phyloP scores from a whole-genome alignment of 2,113 vertebrate genomes.

The Elanus axillaris region DNA sequence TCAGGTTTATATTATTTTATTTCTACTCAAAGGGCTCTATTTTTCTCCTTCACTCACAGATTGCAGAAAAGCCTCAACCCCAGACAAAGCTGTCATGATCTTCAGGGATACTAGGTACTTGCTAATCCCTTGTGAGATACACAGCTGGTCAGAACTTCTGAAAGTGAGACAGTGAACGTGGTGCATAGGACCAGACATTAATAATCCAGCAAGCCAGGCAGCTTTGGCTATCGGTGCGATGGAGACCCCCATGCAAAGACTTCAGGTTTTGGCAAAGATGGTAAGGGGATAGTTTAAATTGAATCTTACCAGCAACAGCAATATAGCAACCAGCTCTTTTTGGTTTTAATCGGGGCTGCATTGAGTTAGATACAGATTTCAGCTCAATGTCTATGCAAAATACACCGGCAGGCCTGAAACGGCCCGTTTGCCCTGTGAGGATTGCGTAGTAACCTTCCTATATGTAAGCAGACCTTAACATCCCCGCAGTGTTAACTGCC shows the following conservation, averaged over 20 bases:
- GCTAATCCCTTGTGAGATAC: neutral
- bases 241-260: neutral
- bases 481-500: slow-evolving; percentile 54
- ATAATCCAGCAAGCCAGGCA: neutral
- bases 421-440: neutral
- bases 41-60: neutral
- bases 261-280: neutral
- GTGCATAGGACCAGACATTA: neutral
- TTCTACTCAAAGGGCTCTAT: neutral
- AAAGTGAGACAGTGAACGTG: neutral
- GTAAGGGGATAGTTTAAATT: neutral
- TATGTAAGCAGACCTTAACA: slow-evolving; percentile 17
- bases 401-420: slow-evolving; percentile 34
- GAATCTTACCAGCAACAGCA: neutral
- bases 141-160: neutral
- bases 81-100: neutral
- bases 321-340: too few relatives aligned
- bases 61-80: neutral
- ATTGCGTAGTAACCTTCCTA: slow-evolving; percentile 14
- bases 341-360: neutral
- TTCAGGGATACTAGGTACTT: neutral
- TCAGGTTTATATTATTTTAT: neutral
- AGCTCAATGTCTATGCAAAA: neutral
- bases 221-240: neutral
- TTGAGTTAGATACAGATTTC: neutral